Conservation (phyloP, 2,797 vertebrate species). For the Bradypus variegatus region DNA sequence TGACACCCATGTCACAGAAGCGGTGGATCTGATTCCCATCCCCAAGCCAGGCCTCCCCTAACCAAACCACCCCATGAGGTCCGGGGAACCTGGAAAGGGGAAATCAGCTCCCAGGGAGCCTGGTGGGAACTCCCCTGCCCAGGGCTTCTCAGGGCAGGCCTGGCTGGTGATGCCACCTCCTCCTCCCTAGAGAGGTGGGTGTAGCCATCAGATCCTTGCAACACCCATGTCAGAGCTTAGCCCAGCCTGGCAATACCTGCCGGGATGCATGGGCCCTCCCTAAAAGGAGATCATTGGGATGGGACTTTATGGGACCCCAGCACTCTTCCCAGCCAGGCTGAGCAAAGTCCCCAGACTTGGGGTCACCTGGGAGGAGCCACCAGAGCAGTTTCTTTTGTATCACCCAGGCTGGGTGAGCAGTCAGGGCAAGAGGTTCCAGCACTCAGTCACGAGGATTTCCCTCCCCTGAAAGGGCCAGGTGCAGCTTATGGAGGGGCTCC, state of each 20-base stretch:
- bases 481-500: no score
- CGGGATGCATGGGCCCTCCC: neutral
- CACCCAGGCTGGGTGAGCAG: neutral
- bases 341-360: neutral
- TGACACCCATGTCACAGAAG: neutral
- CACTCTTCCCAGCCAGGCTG: neutral
- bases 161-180: neutral
- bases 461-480: neutral
- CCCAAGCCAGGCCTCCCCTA: neutral
- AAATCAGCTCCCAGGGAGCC: neutral
- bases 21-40: neutral
- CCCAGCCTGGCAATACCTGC: neutral
- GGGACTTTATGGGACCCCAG: neutral
- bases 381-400: neutral
- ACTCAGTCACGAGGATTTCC: neutral
- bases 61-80: neutral
- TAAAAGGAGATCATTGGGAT: neutral
- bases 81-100: neutral
- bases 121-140: neutral
- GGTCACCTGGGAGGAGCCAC: neutral
- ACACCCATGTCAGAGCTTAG: neutral
- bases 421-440: neutral
- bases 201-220: neutral
- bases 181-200: constrained; percentile 11
- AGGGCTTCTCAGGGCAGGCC: constrained; percentile 6